Percentiles rank a stretch among this genome's conserved stretches.
Evolutionary conservation across 2,113 vertebrate genomes (phyloP).

Genomic region (Festucalex cinctus): DNA sequence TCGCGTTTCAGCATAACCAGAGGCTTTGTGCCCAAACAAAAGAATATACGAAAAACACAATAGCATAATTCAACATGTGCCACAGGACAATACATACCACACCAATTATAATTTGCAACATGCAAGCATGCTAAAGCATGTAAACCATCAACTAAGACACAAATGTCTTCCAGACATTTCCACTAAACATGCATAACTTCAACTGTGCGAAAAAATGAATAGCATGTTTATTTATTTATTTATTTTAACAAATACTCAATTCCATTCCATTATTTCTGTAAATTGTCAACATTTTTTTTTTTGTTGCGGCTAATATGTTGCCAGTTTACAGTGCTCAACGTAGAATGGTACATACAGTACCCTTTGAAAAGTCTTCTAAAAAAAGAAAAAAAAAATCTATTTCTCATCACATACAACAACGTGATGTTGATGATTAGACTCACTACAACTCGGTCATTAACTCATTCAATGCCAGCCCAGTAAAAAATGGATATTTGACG

Average conservation of each 20-base stretch:
- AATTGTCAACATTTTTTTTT: neutral
- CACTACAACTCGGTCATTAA: neutral
- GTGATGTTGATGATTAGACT: neutral
- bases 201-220: neutral
- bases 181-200: constrained; percentile 8
- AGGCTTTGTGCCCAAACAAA: neutral
- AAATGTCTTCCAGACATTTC: constrained; percentile 5
- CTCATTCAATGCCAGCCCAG: no score
- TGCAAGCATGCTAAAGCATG: constrained; percentile 4
- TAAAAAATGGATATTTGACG: no score
- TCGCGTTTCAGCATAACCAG: neutral
- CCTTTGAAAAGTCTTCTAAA: neutral
- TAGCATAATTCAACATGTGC: constrained; percentile 14
- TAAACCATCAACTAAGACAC: constrained; percentile 32
- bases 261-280: neutral
- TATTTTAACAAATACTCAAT: neutral
- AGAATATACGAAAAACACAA: neutral
- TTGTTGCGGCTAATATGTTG: neutral
- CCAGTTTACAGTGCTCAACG: neutral
- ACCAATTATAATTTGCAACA: neutral
- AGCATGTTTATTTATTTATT: neutral
- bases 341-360: neutral
- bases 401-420: neutral
- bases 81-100: constrained; percentile 1
- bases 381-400: no score